A percentile compares a stretch with the other conserved stretches of the same genome.
These are phyloP conservation scores for Pygocentrus nattereri DNA, from an alignment of 2,797 vertebrate genomes.

Conservation along the genomic window DNA sequence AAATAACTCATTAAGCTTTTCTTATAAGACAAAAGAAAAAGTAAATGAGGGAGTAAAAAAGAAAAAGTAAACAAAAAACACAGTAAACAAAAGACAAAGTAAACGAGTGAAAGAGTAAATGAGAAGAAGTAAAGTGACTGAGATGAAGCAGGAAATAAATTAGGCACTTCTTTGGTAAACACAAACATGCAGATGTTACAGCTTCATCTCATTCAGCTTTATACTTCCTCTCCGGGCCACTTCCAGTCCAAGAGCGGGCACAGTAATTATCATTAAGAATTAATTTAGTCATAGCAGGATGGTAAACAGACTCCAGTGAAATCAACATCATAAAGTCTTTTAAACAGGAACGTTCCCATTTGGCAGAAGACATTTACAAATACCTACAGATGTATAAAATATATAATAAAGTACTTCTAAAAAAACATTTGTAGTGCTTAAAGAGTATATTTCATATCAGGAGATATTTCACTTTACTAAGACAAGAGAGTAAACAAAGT, in stretches of 20 bases:
- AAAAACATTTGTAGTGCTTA: not conserved
- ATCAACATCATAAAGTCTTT: not conserved
- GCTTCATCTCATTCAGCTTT: not conserved
- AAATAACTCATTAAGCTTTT: too few species aligned
- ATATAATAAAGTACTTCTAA: not conserved
- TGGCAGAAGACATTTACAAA: not conserved
- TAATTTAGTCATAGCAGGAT: not conserved
- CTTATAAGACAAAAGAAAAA: too few species aligned
- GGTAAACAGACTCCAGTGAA: not conserved
- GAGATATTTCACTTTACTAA: not conserved
- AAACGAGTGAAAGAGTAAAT: not conserved
- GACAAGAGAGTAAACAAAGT: conserved; percentile 22
- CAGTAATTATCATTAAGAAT: not conserved
- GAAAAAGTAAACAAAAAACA: too few species aligned
- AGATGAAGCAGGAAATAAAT: not conserved
- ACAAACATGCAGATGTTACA: not conserved
- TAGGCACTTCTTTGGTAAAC: not conserved
- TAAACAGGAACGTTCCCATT: not conserved
- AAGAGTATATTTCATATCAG: not conserved
- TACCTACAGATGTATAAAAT: not conserved
- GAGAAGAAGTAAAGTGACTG: not conserved
- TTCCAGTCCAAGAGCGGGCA: not conserved
- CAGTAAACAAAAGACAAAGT: too few species aligned
- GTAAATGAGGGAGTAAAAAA: too few species aligned
- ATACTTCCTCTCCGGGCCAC: too few species aligned